Conservation (phyloP, 2,797 vertebrate species). For the Xenops minutus region DNA sequence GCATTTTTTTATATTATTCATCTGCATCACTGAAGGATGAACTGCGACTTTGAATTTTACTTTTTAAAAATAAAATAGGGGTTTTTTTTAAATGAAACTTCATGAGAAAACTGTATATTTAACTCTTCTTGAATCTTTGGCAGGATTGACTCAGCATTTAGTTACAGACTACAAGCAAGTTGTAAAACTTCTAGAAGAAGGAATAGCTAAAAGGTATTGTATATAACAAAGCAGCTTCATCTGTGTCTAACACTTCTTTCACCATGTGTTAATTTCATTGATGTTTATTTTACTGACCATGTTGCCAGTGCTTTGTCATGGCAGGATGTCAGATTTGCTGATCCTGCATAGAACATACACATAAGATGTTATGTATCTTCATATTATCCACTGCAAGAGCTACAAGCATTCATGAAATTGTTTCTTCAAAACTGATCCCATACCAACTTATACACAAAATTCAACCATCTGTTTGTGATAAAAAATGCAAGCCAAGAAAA, state of each 20-base stretch:
- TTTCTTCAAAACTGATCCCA: not conserved
- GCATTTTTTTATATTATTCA: not conserved
- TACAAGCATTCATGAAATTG: not conserved
- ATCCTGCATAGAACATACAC: rapidly evolving
- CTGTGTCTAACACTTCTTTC: not conserved
- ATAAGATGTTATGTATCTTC: not conserved
- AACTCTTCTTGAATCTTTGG: slow-evolving; percentile 33
- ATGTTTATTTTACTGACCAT: not conserved
- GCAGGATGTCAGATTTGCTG: not conserved
- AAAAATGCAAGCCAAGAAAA: not conserved
- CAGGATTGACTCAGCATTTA: slow-evolving; percentile 92
- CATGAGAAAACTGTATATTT: not conserved
- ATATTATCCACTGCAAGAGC: not conserved
- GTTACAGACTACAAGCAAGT: slow-evolving; percentile 93
- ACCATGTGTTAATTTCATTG: not conserved
- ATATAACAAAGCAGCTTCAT: not conserved
- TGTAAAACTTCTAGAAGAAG: slow-evolving; percentile 89
- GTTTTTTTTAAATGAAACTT: not conserved
- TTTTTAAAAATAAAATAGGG: not conserved
- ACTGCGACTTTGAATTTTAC: not conserved
- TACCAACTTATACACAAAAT: not conserved
- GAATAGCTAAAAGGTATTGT: slow-evolving; percentile 89
- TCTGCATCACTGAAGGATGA: not conserved
- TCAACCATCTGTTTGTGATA: not conserved
- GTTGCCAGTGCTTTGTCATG: not conserved